These are phyloP conservation scores for Sphaeramia orbicularis DNA, from an alignment of 2,797 vertebrate genomes.

Conservation along the genomic window DNA sequence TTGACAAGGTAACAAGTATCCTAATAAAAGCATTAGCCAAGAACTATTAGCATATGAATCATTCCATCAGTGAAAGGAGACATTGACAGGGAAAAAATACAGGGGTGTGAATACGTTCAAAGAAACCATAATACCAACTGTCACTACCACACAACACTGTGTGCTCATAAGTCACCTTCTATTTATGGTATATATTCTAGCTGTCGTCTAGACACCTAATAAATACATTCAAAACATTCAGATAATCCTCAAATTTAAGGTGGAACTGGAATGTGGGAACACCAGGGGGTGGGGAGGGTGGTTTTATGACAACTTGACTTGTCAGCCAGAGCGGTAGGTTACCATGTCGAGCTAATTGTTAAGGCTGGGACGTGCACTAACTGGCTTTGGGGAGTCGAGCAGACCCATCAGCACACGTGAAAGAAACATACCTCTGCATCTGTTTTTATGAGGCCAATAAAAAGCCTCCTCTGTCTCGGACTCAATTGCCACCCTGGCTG, in stretches of 20 bases:
- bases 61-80: constrained; percentile 57
- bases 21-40: constrained; percentile 77
- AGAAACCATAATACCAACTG: constrained; percentile 63
- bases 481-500: constrained; percentile 80
- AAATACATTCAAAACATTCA: constrained; percentile 44
- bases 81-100: constrained; percentile 26
- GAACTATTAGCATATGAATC: constrained; percentile 79
- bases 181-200: constrained; percentile 36
- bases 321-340: constrained; percentile 52
- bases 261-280: constrained; percentile 57
- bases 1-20: constrained; percentile 78
- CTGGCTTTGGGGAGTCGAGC: constrained; percentile 65
- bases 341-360: constrained; percentile 75
- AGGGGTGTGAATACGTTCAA: constrained; percentile 47
- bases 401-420: constrained; percentile 75
- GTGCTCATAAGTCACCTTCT: constrained; percentile 42
- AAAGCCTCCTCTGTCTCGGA: constrained; percentile 80
- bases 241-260: constrained; percentile 56
- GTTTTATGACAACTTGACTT: constrained; percentile 38
- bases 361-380: constrained; percentile 75
- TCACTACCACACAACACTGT: constrained; percentile 36
- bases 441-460: constrained; percentile 85
- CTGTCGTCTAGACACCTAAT: constrained; percentile 67
- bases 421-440: constrained; percentile 83
- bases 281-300: not conserved